These are phyloP conservation scores for Mobula hypostoma DNA, from an alignment of 2,113 vertebrate species.

Conservation along the genomic window DNA sequence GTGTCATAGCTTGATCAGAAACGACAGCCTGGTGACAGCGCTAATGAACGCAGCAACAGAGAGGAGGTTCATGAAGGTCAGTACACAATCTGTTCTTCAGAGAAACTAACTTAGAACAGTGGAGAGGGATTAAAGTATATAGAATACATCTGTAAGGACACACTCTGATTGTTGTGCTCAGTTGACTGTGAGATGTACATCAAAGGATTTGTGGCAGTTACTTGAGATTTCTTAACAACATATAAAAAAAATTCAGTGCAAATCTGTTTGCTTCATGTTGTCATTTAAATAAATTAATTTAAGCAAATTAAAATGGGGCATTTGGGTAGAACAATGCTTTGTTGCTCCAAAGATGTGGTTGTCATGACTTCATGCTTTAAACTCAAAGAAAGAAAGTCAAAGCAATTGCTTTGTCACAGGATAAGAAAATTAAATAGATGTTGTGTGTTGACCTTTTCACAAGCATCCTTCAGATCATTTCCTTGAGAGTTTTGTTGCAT, in stretches of 20 bases:
- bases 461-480: neutral
- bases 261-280: neutral
- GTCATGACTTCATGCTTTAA: neutral
- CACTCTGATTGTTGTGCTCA: neutral
- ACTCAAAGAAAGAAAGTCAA: neutral
- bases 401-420: neutral
- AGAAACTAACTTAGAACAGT: slow-evolving; percentile 9
- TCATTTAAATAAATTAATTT: neutral
- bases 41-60: slow-evolving; percentile 6
- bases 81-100: neutral
- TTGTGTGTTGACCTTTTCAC: no score
- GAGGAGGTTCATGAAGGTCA: slow-evolving; percentile 17
- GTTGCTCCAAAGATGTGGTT: neutral
- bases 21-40: slow-evolving; percentile 22
- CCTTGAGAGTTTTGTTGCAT: neutral
- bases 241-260: neutral
- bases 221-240: neutral
- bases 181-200: neutral
- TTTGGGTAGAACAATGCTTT: neutral
- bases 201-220: neutral
- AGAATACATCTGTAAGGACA: neutral
- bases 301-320: neutral
- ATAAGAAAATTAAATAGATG: neutral
- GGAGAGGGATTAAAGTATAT: neutral
- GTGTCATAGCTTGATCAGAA: slow-evolving; percentile 33